phyloP scores from a whole-genome alignment of 1,140 invertebrate genomes.

The Heliconius eleuchia region DNA sequence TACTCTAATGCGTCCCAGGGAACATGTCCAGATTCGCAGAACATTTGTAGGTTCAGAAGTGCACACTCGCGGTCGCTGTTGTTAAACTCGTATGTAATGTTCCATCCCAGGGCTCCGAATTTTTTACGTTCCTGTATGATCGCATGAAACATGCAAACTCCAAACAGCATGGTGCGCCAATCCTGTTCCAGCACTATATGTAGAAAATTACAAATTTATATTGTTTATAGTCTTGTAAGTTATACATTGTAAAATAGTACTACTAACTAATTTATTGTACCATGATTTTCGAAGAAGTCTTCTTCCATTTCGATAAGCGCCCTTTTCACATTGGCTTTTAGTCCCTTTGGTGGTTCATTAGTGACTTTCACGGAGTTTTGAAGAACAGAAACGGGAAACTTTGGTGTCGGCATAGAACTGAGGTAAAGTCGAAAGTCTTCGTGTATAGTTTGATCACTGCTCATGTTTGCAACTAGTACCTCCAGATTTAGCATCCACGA shows the following conservation, averaged over 20 bases:
- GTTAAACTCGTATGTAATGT: conserved; percentile 94
- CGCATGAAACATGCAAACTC: conserved; percentile 92
- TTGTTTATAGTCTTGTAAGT: neutral
- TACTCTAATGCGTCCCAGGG: conserved; percentile 95
- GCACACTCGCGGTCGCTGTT: conserved; percentile 94
- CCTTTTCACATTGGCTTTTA: conserved; percentile 90
- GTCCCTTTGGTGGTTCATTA: conserved; percentile 94
- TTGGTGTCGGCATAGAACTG: conserved; percentile 92
- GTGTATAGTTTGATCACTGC: conserved; percentile 84
- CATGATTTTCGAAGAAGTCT: conserved; percentile 91
- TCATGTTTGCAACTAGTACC: conserved; percentile 86
- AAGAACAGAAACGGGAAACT: conserved; percentile 94
- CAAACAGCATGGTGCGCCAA: conserved; percentile 90
- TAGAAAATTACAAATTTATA: conserved; percentile 1
- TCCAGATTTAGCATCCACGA: conserved; percentile 94
- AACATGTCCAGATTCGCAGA: conserved; percentile 86
- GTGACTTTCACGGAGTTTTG: conserved; percentile 97
- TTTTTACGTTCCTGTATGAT: conserved; percentile 94
- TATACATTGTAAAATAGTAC: no score
- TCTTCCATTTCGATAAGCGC: conserved; percentile 89
- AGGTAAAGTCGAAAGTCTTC: conserved; percentile 90
- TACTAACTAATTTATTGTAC: conserved; percentile 69
- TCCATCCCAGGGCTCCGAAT: conserved; percentile 95
- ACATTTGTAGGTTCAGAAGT: conserved; percentile 92
- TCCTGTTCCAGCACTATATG: conserved; percentile 84